Evolutionary conservation across 2,888 invertebrate genomes (phyloP), one percentile per base, ranked within the genome.

Genomic region (Drosophila meridionalis): DNA sequence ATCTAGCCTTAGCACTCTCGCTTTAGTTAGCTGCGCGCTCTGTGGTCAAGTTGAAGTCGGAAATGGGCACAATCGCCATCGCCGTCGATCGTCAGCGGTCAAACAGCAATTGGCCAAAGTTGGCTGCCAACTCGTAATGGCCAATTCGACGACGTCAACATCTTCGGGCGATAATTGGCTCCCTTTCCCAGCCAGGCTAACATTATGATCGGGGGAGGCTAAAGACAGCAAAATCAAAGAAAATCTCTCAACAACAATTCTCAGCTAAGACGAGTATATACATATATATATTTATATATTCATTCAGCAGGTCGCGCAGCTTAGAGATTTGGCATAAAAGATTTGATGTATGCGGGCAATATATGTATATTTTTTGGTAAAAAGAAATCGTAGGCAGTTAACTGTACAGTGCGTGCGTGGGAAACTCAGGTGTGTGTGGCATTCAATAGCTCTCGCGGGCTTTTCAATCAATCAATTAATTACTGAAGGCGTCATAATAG

Each of bases 1-100:
- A 26, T 14, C 14, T 20, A 7, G 30, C 28, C 28, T 14, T 72
- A 30, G 61, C 71, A 73, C 74, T 78, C 79, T 74, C 75, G 63
- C 75, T 78, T 77, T 60, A 72, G 59, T 62, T 62, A 28, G 61
- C 4, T 34, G 20, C 4, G 52, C 20, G 59, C 14, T 43, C 65
- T 74, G 76, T 84, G 87, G 87, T 85, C 85, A 85, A 84, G 85
- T 80, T 85, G 87, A 79, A 80, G 85, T 87, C 86, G 85, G 86
- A 85, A 85, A 85, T 85, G 88, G 85, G 84, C 85, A 85, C 87
- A 82, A 82, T 60, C 55, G 58, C 57, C 64, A 56, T 55, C 52
- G 68, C 56, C 56, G 76, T 72, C 72, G 83, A 73, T 82, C 75
- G 73, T 78, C 82, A 78, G 76, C 76, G 83, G 80, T 79, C 76